These are phyloP conservation scores for Ridgeia piscesae DNA, from an alignment of 1,140 invertebrate genomes.

Conservation along the genomic window DNA sequence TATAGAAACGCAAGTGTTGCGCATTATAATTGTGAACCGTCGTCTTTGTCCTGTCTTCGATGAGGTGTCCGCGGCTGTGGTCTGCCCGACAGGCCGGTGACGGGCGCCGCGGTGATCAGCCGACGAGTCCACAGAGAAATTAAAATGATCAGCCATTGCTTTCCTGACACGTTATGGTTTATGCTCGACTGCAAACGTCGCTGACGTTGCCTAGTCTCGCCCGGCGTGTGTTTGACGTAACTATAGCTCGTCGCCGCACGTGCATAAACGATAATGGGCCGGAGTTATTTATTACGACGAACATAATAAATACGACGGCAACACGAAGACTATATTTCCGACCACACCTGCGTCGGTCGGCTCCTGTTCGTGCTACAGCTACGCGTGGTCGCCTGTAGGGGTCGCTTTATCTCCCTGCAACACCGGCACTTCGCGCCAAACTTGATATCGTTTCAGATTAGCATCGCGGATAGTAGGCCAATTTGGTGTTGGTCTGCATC, in stretches of 20 bases:
- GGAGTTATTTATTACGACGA: not conserved
- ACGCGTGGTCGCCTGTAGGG: not conserved
- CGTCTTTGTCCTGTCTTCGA: not conserved
- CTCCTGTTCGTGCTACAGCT: not conserved
- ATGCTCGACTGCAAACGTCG: not conserved
- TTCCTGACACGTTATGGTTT: not conserved
- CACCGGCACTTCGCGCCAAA: not conserved
- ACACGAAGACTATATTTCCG: not conserved
- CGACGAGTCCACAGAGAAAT: not conserved
- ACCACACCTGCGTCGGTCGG: not conserved
- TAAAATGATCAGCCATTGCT: not conserved
- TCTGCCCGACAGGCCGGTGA: not conserved
- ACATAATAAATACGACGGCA: not conserved
- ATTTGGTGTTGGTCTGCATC: not conserved
- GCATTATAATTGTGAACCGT: not conserved
- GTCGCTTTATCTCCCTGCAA: not conserved
- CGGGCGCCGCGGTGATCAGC: not conserved
- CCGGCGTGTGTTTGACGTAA: not conserved
- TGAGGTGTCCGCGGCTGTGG: not conserved
- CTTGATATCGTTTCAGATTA: not conserved
- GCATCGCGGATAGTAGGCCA: not conserved
- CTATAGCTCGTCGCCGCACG: not conserved
- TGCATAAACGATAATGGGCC: not conserved
- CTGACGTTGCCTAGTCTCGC: not conserved
- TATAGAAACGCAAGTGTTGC: not conserved